phyloP scores from a whole-genome alignment of 2,113 vertebrate species.

The Charina bottae region DNA sequence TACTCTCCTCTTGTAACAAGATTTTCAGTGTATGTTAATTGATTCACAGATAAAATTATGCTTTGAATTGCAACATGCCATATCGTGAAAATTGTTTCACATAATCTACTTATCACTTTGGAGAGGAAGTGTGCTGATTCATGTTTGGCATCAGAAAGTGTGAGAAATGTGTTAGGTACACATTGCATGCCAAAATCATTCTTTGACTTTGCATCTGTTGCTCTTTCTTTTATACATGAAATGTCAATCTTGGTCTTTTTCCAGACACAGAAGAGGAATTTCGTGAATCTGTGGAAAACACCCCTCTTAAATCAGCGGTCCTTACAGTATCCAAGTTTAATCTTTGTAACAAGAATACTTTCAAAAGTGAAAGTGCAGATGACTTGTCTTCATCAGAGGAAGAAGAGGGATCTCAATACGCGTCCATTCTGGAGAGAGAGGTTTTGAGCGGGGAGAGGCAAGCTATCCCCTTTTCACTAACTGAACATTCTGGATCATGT shows the following conservation, averaged over 20 bases:
- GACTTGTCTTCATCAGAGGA: conserved; percentile 27
- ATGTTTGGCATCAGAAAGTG: not conserved
- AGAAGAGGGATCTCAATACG: conserved; percentile 15
- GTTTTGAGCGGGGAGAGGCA: not conserved
- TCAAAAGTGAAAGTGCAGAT: not conserved
- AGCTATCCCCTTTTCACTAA: not conserved
- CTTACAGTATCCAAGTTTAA: conserved; percentile 27
- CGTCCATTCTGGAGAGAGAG: conserved; percentile 9
- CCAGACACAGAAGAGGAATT: conserved; percentile 59
- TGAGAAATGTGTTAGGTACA: not conserved
- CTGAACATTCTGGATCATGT: conserved; percentile 1
- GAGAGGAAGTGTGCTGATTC: not conserved
- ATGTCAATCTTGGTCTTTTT: conserved; percentile 43
- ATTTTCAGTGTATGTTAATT: not conserved
- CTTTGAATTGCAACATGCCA: not conserved
- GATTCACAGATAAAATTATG: not conserved
- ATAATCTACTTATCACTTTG: not conserved
- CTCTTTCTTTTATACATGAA: not conserved
- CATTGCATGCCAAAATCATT: not conserved
- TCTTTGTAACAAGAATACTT: not conserved
- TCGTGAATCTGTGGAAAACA: conserved; percentile 64
- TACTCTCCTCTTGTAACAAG: not conserved
- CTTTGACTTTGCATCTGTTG: not conserved
- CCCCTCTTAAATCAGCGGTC: conserved; percentile 52
- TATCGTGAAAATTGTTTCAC: not conserved